Conservation (phyloP, 2,888 invertebrate species). For the Heliconius sara region DNA sequence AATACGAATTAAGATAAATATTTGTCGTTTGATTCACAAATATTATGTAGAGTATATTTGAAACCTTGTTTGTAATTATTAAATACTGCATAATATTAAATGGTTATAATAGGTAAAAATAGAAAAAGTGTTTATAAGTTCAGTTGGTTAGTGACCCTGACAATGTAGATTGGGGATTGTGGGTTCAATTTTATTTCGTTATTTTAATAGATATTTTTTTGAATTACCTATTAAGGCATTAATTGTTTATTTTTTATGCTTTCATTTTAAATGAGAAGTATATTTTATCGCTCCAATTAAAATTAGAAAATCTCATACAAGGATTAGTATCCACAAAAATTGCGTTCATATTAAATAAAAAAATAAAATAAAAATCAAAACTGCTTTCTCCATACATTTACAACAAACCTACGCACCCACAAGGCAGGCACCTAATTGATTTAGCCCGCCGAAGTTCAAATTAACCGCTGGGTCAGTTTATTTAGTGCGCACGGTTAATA, state of each 20-base stretch:
- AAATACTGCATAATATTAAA: background rate
- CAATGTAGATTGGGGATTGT: background rate
- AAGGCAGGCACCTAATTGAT: constrained; percentile 23
- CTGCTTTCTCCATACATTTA: background rate
- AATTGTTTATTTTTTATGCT: too few species aligned
- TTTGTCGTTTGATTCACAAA: background rate
- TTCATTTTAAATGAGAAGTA: too few species aligned
- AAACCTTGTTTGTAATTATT: background rate
- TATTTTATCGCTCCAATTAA: too few species aligned
- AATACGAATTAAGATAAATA: constrained; percentile 14
- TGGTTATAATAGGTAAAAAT: background rate
- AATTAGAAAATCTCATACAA: background rate
- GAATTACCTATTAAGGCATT: background rate
- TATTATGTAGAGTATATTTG: background rate
- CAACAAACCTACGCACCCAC: background rate
- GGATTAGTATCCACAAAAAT: background rate
- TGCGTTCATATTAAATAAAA: background rate
- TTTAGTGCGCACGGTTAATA: constrained; percentile 65
- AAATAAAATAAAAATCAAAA: background rate
- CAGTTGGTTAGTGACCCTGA: background rate
- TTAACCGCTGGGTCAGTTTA: constrained; percentile 65
- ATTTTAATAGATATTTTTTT: background rate
- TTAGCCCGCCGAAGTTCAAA: constrained; percentile 53
- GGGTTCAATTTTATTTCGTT: background rate
- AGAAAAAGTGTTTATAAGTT: background rate